These are phyloP conservation scores for Paracanthobrama guichenoti DNA, from an alignment of 2,113 vertebrate species.

Conservation along the genomic window DNA sequence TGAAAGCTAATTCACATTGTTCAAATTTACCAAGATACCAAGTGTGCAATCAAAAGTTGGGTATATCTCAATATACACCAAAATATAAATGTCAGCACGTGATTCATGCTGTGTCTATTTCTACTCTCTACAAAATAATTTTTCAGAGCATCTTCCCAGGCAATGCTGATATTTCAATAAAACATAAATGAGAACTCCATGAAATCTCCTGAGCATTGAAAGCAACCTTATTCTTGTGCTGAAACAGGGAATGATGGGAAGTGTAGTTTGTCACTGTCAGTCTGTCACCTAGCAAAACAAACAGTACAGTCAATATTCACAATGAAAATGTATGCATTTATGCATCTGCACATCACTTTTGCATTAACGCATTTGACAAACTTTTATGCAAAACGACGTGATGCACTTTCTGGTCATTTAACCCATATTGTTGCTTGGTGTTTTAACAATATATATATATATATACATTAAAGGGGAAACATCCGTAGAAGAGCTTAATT, in stretches of 20 bases:
- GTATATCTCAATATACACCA: background rate
- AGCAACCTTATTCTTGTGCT: background rate
- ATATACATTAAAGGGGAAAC: too few relatives aligned
- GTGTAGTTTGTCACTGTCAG: background rate
- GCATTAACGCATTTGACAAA: background rate
- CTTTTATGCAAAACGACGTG: background rate
- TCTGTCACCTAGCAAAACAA: background rate
- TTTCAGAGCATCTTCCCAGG: background rate
- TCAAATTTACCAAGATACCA: background rate
- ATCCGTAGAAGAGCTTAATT: background rate
- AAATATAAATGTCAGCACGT: background rate
- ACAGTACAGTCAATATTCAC: background rate
- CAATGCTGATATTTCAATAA: background rate
- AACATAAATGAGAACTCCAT: background rate
- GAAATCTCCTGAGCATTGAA: background rate
- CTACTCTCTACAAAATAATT: background rate
- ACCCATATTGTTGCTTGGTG: background rate
- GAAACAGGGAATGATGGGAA: background rate
- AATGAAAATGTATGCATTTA: background rate
- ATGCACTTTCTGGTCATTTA: background rate
- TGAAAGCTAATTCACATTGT: background rate
- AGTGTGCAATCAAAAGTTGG: background rate
- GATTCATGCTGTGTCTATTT: background rate
- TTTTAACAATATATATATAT: too few relatives aligned
- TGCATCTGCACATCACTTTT: background rate